phyloP scores from a whole-genome alignment of 2,888 invertebrate species.

The Geotrupes spiniger region DNA sequence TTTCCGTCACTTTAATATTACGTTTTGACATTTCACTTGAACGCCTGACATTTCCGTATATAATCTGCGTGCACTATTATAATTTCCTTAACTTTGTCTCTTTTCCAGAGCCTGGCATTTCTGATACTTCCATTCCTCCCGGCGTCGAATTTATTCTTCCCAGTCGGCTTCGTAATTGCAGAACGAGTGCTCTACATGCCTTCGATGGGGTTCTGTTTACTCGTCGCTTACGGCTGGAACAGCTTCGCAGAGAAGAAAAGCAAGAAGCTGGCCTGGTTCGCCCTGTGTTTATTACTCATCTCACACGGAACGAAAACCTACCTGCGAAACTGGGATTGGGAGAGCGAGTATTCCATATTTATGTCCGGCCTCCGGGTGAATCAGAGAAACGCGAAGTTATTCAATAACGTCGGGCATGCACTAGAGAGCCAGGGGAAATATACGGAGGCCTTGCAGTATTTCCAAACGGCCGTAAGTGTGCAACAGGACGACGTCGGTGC shows the following conservation, averaged over 20 bases:
- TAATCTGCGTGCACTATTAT: neutral
- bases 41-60: neutral
- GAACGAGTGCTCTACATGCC: slow-evolving; percentile 95
- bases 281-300: slow-evolving; percentile 63
- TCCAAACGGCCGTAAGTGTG: slow-evolving; percentile 87
- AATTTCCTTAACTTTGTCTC: slow-evolving; percentile 13
- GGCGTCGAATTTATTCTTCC: slow-evolving; percentile 95
- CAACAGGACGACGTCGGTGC: slow-evolving; percentile 96
- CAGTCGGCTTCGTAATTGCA: slow-evolving; percentile 96
- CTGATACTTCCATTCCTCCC: slow-evolving; percentile 90
- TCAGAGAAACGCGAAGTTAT: slow-evolving; percentile 89
- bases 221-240: slow-evolving; percentile 85
- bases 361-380: slow-evolving; percentile 87
- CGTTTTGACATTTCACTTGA: neutral
- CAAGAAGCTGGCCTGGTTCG: slow-evolving; percentile 64
- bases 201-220: slow-evolving; percentile 94
- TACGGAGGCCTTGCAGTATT: slow-evolving; percentile 82
- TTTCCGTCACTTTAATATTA: no score
- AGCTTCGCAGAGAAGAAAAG: slow-evolving; percentile 64
- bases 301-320: slow-evolving; percentile 85
- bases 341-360: slow-evolving; percentile 89
- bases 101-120: slow-evolving; percentile 76
- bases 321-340: slow-evolving; percentile 88
- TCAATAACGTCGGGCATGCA: slow-evolving; percentile 96
- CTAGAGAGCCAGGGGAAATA: slow-evolving; percentile 73